These are phyloP conservation scores for Neopelma chrysocephalum DNA, from an alignment of 2,797 vertebrate species.

Conservation along the genomic window DNA sequence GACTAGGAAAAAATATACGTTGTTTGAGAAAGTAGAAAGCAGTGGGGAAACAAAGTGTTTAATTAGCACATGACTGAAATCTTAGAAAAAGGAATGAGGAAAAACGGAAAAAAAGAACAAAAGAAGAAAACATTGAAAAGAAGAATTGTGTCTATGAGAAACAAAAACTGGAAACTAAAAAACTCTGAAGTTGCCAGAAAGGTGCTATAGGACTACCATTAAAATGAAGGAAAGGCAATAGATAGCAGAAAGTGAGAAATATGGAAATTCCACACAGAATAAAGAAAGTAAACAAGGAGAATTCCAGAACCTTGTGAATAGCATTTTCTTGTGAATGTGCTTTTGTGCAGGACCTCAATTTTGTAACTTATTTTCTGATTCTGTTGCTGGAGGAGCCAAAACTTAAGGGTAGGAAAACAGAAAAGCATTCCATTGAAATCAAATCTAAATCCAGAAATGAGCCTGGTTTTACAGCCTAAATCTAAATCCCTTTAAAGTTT, in stretches of 20 bases:
- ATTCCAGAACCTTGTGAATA: neutral
- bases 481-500: constrained; percentile 56
- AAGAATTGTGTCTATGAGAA: neutral
- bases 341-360: neutral
- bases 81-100: neutral
- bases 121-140: neutral
- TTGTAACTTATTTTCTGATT: neutral
- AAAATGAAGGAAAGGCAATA: neutral
- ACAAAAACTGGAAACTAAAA: neutral
- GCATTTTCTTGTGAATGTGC: neutral
- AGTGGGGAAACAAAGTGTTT: neutral
- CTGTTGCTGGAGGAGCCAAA: constrained; percentile 8
- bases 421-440: constrained; percentile 27
- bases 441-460: constrained; percentile 49
- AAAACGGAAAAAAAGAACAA: neutral
- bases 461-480: constrained; percentile 29
- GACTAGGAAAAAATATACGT: neutral
- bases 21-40: neutral
- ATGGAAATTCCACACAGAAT: neutral
- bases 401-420: constrained; percentile 19
- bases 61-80: neutral
- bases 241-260: neutral
- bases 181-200: neutral
- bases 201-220: neutral
- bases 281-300: neutral